These are phyloP conservation scores for Rhimphoctona megacephalus DNA, from an alignment of 2,888 invertebrate genomes.

Conservation along the genomic window DNA sequence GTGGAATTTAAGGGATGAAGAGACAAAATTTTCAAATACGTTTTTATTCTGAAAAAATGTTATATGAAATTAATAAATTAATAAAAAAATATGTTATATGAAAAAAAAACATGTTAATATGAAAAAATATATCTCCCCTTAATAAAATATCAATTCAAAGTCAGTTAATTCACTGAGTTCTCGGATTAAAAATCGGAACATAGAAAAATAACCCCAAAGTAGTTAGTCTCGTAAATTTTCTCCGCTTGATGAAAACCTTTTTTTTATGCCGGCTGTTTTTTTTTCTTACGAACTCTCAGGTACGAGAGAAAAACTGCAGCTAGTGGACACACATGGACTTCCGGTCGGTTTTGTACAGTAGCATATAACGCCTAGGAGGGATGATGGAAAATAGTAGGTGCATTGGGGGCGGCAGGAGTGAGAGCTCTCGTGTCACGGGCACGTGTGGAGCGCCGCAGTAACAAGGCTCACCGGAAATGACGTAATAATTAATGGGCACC, in stretches of 20 bases:
- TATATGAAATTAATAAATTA: too few species aligned
- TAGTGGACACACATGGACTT: constrained; percentile 18
- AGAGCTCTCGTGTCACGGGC: constrained; percentile 78
- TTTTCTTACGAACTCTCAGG: neutral
- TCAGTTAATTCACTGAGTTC: neutral
- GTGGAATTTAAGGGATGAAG: neutral
- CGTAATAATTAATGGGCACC: constrained; percentile 84
- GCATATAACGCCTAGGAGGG: constrained; percentile 22
- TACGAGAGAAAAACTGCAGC: neutral
- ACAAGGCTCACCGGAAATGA: constrained; percentile 82
- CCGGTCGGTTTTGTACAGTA: constrained; percentile 46
- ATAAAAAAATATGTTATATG: too few species aligned
- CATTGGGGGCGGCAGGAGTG: constrained; percentile 29
- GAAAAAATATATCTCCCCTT: too few species aligned
- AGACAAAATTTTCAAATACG: neutral
- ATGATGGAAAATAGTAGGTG: constrained; percentile 58
- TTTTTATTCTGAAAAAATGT: neutral
- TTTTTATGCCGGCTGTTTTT: neutral
- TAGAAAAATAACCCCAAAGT: neutral
- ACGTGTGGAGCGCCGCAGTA: constrained; percentile 80
- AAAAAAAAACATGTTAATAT: too few species aligned
- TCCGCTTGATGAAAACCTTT: neutral
- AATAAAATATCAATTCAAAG: neutral
- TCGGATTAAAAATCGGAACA: neutral
- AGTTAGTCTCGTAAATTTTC: neutral